phyloP scores from a whole-genome alignment of 2,113 vertebrate genomes.

The Boleophthalmus pectinirostris region DNA sequence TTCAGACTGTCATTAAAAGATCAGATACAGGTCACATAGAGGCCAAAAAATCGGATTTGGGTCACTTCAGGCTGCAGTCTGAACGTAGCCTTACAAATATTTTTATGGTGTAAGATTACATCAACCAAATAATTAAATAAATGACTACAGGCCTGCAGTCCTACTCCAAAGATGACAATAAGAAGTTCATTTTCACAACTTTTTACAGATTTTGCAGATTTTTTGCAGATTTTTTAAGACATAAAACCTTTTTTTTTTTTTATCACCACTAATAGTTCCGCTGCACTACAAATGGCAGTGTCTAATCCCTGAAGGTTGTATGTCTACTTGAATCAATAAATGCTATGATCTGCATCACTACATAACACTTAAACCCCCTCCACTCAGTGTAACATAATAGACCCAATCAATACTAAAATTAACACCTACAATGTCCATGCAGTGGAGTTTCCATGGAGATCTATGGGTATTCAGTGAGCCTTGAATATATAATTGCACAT shows the following conservation, averaged over 20 bases:
- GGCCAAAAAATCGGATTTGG: too few relatives aligned
- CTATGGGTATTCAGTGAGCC: background rate
- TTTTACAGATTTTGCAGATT: background rate
- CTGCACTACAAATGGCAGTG: background rate
- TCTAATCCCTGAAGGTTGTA: background rate
- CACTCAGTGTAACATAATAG: conserved; percentile 1
- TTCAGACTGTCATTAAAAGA: too few relatives aligned
- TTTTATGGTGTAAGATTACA: too few relatives aligned
- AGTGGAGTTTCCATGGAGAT: conserved; percentile 6
- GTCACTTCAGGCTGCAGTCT: too few relatives aligned
- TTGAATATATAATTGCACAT: background rate
- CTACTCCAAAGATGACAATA: background rate
- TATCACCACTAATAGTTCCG: background rate
- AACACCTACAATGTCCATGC: background rate
- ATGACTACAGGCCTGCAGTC: too few relatives aligned
- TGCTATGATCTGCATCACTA: conserved; percentile 2
- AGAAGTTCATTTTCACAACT: background rate
- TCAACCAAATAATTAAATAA: too few relatives aligned
- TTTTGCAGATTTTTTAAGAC: background rate
- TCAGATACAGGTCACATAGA: too few relatives aligned
- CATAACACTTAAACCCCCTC: background rate
- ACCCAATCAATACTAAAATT: background rate
- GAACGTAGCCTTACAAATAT: too few relatives aligned
- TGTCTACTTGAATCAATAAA: background rate
- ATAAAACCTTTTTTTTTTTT: background rate